Evolutionary conservation across 2,113 vertebrate genomes (phyloP), one percentile per base, ranked within the genome.

Genomic region (Glaucidium brasilianum): DNA sequence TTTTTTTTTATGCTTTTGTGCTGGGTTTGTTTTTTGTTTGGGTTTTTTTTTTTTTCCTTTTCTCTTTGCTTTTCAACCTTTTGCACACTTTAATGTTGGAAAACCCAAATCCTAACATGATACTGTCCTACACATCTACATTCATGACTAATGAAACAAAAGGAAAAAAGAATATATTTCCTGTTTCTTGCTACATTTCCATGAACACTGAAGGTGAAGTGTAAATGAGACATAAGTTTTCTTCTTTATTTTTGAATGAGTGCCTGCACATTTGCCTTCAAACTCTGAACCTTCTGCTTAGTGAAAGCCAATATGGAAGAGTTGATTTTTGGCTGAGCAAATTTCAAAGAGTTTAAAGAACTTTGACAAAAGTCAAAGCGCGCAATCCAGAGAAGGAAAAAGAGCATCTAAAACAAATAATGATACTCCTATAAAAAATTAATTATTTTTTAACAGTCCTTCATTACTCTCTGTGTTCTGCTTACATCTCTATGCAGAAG

Each of bases 1-100:
- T 73, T 9, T 3, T 5, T 73, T 9, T 39, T 39, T 82, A 17
- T 21, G 2, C 1, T 58, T 60, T 34, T 67, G 13, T 64, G 4
- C 10, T 69, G 1, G 39, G 39, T 39, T 41, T 11, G 32, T 14
- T 37, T 21, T 13, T 25, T 18, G 23, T 37, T 16, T 37, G 8
- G 23, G 10, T n/a, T 21, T 16, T 12, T 6, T 66, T 23, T 30
- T 35, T 9, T 1, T 3, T 2, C 3, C 10, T 1, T 52, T 32
- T 74, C 2, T 53, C 5, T n/a, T 52, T 88, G 17, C 13, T 91
- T 91, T 37, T 74, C 68, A 91, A 82, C 12, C 37, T 62, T 76
- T 88, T 52, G 19, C 20, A 88, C 17, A 39, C 13, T 63, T 64
- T 43, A 60, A 60, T 64, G 19, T 10, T 35, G 34, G 25, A 88